Evolutionary conservation across 2,113 vertebrate genomes (phyloP), one percentile per base, ranked within the genome.

Genomic region (Amphiprion ocellaris): DNA sequence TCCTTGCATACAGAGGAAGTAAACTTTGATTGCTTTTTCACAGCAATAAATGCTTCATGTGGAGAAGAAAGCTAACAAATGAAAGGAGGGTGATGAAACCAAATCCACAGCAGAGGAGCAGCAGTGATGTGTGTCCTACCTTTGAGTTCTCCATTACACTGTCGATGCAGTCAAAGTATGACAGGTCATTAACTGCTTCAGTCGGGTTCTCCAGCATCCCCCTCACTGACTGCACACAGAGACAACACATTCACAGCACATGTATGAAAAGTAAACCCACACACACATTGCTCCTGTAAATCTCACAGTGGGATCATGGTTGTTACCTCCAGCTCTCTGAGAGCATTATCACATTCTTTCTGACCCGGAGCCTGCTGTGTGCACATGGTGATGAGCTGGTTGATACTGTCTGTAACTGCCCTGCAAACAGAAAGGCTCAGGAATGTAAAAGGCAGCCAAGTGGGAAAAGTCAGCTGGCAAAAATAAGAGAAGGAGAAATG

Each of bases 121-220:
- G 47, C 28, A 17, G 24, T 4, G 10, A 44, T 9, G 10, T 5
- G 15, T 23, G 10, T 23, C n/a, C 75, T 79, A 98, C 98, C 96
- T 99, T 99, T 6, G 97, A 99, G 93, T 99, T 99, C 91, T 99
- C 98, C 98, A 99, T 99, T 37, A 99, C 97, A 0, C 96, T 97
- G 91, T 99, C 98, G n/a, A 99, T 96, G 89, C 98, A 99, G 93
- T 96, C 97, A 50, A 99, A 99, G 92, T 99, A 99, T 21, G 98
- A 98, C 93, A 96, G 92, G 41, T 99, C 98, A 1, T 90, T 99
- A 67, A 99, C 94, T 0, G 96, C 96, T 69, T 99, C 97, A 0
- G 96, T 98, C 0, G 98, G 97, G 87, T 99, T 99, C 92, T 99
- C 97, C 84, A 99, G 91, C 90, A 99, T 95, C 37, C 98, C 98